phyloP scores from a whole-genome alignment of 2,888 invertebrate species.

The Drosophila parthenogenetica region DNA sequence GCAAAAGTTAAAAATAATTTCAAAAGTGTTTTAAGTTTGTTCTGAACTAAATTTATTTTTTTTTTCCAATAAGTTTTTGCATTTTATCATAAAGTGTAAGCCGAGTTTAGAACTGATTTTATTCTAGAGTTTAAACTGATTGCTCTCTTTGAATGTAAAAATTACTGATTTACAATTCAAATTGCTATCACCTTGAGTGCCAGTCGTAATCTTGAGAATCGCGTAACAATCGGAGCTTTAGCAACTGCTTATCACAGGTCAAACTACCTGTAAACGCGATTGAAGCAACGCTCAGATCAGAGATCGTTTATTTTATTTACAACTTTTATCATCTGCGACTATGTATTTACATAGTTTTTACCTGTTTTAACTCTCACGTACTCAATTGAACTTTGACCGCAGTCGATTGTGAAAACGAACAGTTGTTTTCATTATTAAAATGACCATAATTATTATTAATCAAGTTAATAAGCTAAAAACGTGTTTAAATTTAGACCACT shows the following conservation, averaged over 20 bases:
- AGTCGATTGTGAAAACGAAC: constrained; percentile 23
- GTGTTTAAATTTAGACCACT: constrained; percentile 25
- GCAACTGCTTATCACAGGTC: constrained; percentile 39
- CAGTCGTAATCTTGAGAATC: constrained; percentile 30
- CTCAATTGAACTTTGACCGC: constrained; percentile 60
- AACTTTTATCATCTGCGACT: constrained; percentile 11
- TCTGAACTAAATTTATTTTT: no score
- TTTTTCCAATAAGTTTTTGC: no score
- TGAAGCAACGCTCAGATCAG: constrained; percentile 3
- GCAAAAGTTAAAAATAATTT: neutral
- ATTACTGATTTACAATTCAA: constrained; percentile 32
- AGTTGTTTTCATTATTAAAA: constrained; percentile 1
- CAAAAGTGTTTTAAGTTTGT: neutral
- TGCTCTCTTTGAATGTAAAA: constrained; percentile 15
- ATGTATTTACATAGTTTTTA: constrained; percentile 51
- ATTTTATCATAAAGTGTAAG: no score
- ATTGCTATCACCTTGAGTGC: constrained; percentile 37
- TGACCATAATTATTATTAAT: constrained; percentile 3
- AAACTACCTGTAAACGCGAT: constrained; percentile 21
- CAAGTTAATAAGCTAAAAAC: constrained; percentile 4
- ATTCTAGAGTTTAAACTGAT: neutral
- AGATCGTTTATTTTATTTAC: constrained; percentile 2
- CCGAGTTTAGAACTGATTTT: no score
- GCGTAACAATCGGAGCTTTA: constrained; percentile 22
- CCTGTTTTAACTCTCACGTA: constrained; percentile 23